Evolutionary conservation across 2,888 invertebrate genomes (phyloP).

Genomic region (Yponomeuta sedellus): DNA sequence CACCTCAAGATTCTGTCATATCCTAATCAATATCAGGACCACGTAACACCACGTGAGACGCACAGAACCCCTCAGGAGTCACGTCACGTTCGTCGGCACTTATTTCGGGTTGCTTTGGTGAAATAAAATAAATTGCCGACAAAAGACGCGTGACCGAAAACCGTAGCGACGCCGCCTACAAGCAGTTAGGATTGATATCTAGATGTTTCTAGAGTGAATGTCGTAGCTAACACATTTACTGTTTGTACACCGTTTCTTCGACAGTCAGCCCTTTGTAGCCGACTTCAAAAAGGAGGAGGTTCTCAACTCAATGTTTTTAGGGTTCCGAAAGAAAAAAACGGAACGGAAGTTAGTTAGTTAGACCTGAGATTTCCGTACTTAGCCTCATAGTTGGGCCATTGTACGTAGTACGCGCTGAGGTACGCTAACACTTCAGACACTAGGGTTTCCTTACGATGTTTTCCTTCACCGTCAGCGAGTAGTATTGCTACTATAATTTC

Average conservation of each 20-base stretch:
- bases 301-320: too few species aligned
- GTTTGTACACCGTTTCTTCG: not conserved
- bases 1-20: not conserved
- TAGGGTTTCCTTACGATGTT: too few species aligned
- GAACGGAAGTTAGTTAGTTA: too few species aligned
- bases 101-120: slow-evolving; percentile 49
- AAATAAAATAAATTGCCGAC: slow-evolving; percentile 58
- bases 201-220: not conserved
- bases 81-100: slow-evolving; percentile 49
- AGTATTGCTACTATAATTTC: too few species aligned
- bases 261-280: too few species aligned
- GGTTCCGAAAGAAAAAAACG: too few species aligned
- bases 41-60: not conserved
- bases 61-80: slow-evolving; percentile 26
- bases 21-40: not conserved
- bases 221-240: not conserved
- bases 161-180: not conserved
- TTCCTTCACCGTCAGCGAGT: too few species aligned
- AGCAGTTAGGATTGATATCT: not conserved
- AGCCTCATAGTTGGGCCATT: too few species aligned
- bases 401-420: too few species aligned
- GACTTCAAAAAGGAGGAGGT: too few species aligned
- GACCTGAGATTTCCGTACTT: too few species aligned
- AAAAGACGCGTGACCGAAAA: slow-evolving; percentile 24
- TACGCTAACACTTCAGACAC: too few species aligned